Evolutionary conservation across 2,888 invertebrate species (phyloP).

Genomic region (Chaitophorus viminalis): DNA sequence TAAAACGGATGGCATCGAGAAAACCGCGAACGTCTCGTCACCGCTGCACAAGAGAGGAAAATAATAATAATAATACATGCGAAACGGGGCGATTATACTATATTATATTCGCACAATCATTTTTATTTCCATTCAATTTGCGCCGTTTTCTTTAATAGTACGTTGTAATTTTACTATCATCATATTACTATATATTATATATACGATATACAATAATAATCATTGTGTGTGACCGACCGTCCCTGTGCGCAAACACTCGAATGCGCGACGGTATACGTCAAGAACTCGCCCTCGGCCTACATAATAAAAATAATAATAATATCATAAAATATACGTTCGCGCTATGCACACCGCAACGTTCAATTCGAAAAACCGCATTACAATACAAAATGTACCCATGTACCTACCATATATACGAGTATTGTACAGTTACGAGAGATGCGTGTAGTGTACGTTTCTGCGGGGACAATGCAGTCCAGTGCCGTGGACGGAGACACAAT

Average conservation of each 20-base stretch:
- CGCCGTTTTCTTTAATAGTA: slow-evolving; percentile 6
- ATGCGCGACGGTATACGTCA: slow-evolving; percentile 46
- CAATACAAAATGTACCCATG: not conserved
- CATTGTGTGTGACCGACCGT: not conserved
- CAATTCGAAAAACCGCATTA: not conserved
- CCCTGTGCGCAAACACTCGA: slow-evolving; percentile 23
- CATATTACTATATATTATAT: not conserved
- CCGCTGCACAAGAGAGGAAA: not conserved
- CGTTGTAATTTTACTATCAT: not conserved
- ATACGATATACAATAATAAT: not conserved
- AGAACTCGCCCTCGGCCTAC: slow-evolving; percentile 23
- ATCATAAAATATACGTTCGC: too few species aligned
- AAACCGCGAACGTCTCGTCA: not conserved
- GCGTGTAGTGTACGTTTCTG: not conserved
- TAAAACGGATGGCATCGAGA: not conserved
- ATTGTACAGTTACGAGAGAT: too few species aligned
- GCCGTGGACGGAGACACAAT: too few species aligned
- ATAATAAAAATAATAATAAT: too few species aligned
- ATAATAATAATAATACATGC: not conserved
- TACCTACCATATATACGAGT: not conserved
- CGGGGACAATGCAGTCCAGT: too few species aligned
- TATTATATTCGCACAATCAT: slow-evolving; percentile 3
- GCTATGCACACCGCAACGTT: not conserved
- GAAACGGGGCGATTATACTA: too few species aligned
- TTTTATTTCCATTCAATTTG: slow-evolving; percentile 31